A percentile compares a stretch with the other conserved stretches of the same genome.
phyloP scores from a whole-genome alignment of 2,113 vertebrate genomes.

The Probosciger aterrimus region DNA sequence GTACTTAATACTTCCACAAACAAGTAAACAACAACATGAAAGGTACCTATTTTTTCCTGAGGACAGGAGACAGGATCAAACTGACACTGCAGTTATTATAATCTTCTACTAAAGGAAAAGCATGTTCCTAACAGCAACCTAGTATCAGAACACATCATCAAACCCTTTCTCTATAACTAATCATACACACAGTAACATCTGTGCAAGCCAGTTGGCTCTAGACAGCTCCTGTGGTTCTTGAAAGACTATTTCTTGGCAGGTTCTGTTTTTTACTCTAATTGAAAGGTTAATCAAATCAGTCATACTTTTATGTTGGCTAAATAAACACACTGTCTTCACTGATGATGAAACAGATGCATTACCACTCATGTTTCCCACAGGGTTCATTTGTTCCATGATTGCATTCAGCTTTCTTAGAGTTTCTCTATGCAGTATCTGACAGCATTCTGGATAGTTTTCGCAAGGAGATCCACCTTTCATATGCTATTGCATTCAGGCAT shows the following conservation, averaged over 20 bases:
- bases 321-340: constrained; percentile 48
- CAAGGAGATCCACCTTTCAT: not conserved
- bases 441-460: not conserved
- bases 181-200: constrained; percentile 9
- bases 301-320: constrained; percentile 47
- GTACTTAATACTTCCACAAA: not conserved
- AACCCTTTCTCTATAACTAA: not conserved
- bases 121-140: not conserved
- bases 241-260: constrained; percentile 67
- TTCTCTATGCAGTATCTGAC: not conserved
- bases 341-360: constrained; percentile 55
- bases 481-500: not conserved
- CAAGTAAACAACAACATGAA: not conserved
- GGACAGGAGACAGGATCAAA: not conserved
- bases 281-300: constrained; percentile 70
- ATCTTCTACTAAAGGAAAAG: not conserved
- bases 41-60: not conserved
- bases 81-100: not conserved
- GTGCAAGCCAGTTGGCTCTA: constrained; percentile 56
- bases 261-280: constrained; percentile 47
- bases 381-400: constrained; percentile 23
- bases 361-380: not conserved
- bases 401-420: not conserved
- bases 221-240: constrained; percentile 65
- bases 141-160: not conserved